Evolutionary conservation across 2,113 vertebrate genomes (phyloP).

Genomic region (Cynocephalus volans): DNA sequence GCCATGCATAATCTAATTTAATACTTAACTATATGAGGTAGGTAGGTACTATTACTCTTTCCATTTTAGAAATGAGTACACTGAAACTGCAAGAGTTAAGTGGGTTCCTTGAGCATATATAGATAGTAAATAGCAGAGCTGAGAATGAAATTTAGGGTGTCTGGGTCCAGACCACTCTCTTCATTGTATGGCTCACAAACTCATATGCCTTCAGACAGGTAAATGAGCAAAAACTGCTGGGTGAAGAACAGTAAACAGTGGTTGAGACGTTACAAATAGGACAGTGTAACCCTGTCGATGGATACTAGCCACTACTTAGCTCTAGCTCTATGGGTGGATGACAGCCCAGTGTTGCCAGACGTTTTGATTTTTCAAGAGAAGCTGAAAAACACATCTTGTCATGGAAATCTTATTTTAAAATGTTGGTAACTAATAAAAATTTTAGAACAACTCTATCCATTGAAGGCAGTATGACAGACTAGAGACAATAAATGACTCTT

Average conservation of each 20-base stretch:
- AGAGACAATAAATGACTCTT: neutral
- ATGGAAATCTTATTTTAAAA: conserved; percentile 7
- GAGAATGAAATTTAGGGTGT: neutral
- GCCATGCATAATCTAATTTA: neutral
- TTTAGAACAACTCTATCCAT: neutral
- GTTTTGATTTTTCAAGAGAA: neutral
- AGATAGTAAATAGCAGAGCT: neutral
- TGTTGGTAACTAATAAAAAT: neutral
- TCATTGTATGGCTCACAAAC: neutral
- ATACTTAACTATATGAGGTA: neutral
- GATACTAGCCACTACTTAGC: neutral
- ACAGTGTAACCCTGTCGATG: too few relatives aligned
- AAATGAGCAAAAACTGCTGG: neutral
- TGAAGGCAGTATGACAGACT: neutral
- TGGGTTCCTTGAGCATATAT: neutral
- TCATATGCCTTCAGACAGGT: neutral
- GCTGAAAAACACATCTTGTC: neutral
- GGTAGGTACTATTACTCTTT: neutral
- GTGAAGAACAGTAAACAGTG: neutral
- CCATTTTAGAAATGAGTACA: neutral
- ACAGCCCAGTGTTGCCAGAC: neutral
- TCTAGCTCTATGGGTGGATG: neutral
- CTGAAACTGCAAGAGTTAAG: neutral
- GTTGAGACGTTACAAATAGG: neutral
- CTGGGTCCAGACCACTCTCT: neutral